Percentiles rank a stretch among this genome's conserved stretches.
phyloP scores from a whole-genome alignment of 2,113 vertebrate species.

The Plotosus lineatus region DNA sequence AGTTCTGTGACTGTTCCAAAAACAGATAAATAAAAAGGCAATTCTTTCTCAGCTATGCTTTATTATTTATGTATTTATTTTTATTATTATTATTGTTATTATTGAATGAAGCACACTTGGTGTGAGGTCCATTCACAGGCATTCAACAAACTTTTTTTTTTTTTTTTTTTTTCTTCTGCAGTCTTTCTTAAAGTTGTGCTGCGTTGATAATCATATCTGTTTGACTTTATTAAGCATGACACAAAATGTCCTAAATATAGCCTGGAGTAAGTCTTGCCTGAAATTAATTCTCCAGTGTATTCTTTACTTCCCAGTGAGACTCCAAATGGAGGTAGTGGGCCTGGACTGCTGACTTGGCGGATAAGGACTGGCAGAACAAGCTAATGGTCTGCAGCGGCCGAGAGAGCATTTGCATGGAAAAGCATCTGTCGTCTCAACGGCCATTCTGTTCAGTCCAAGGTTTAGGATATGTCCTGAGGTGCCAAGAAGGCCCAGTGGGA shows the following conservation, averaged over 20 bases:
- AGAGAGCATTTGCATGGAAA: slow-evolving; percentile 58
- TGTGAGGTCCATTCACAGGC: neutral
- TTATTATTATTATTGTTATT: neutral
- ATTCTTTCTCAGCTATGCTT: slow-evolving; percentile 10
- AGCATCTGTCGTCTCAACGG: slow-evolving; percentile 69
- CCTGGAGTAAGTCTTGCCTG: slow-evolving; percentile 10
- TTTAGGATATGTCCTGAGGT: slow-evolving; percentile 57
- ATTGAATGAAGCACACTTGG: slow-evolving; percentile 19
- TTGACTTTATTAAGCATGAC: slow-evolving; percentile 22
- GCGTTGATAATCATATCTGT: slow-evolving; percentile 18
- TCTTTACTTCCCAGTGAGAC: slow-evolving; percentile 29
- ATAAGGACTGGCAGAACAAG: slow-evolving; percentile 55
- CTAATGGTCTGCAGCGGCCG: slow-evolving; percentile 62
- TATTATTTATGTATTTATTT: too few relatives aligned
- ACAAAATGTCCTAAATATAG: slow-evolving; percentile 30
- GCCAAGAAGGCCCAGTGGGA: slow-evolving; percentile 70
- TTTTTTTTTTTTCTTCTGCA: too few relatives aligned
- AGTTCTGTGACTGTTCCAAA: neutral
- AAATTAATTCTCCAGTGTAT: slow-evolving; percentile 15
- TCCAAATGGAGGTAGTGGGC: slow-evolving; percentile 49
- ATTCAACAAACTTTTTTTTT: slow-evolving; percentile 1
- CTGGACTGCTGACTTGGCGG: slow-evolving; percentile 65
- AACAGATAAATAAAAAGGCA: slow-evolving; percentile 16
- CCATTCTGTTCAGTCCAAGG: slow-evolving; percentile 64
- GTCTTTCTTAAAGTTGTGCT: slow-evolving; percentile 8